Percentiles rank a stretch among this genome's conserved stretches.
These are phyloP conservation scores for Antheraea pernyi DNA, from an alignment of 1,140 invertebrate genomes.

Conservation along the genomic window DNA sequence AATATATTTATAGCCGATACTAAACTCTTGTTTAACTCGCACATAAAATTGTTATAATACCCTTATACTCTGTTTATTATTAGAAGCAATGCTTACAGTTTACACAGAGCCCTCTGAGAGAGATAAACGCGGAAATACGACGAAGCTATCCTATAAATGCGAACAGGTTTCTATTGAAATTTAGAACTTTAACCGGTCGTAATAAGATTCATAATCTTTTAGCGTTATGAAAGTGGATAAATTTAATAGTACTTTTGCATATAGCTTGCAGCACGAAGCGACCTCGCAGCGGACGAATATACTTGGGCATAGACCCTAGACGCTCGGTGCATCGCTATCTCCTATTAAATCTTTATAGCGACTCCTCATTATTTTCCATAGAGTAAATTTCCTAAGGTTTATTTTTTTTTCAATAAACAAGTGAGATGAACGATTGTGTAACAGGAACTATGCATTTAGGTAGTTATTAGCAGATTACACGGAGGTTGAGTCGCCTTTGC, in stretches of 20 bases:
- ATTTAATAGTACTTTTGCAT: not conserved
- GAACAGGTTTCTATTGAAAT: not conserved
- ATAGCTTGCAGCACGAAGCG: not conserved
- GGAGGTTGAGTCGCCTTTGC: too few species aligned
- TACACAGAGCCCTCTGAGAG: not conserved
- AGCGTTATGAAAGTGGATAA: not conserved
- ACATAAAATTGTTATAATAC: conserved; percentile 5
- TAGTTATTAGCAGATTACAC: not conserved
- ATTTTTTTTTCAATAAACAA: not conserved
- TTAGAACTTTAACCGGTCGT: not conserved
- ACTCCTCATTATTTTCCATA: not conserved
- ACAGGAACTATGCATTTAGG: not conserved
- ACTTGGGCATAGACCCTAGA: conserved; percentile 1
- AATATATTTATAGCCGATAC: not conserved
- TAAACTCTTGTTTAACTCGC: not conserved
- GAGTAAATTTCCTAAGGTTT: not conserved
- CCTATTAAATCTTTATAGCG: not conserved
- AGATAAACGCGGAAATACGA: conserved; percentile 1
- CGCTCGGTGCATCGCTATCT: not conserved
- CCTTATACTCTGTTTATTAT: not conserved
- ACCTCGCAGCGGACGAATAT: not conserved
- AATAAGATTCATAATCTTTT: not conserved
- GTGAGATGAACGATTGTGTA: not conserved
- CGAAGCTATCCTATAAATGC: not conserved
- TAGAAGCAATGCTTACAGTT: not conserved